These are phyloP conservation scores for Teleogryllus occipitalis DNA, from an alignment of 1,140 invertebrate species.

Conservation along the genomic window DNA sequence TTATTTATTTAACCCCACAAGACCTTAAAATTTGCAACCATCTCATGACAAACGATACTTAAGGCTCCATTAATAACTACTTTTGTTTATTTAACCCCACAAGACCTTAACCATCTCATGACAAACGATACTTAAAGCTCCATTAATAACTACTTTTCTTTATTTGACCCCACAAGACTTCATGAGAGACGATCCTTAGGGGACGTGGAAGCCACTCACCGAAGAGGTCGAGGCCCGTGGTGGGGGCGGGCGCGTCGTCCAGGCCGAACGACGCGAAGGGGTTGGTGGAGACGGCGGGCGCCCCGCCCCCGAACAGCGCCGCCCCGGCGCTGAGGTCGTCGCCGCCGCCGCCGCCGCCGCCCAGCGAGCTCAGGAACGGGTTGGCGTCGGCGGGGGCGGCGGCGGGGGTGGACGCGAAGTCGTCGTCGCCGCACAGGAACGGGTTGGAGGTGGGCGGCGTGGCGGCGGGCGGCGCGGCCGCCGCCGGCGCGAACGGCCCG, in stretches of 20 bases:
- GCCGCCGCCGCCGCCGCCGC: constrained; percentile 23
- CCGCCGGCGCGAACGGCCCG: constrained; percentile 50
- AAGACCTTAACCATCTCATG: no score
- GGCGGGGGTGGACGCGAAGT: constrained; percentile 16
- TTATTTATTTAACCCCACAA: no score
- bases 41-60: no score
- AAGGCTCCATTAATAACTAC: no score
- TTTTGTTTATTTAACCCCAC: no score
- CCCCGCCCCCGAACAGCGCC: neutral
- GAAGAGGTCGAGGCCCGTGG: neutral
- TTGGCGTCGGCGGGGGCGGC: constrained; percentile 23
- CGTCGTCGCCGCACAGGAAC: constrained; percentile 22
- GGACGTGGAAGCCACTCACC: neutral
- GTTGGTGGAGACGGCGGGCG: constrained; percentile 30
- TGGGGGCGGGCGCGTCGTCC: neutral
- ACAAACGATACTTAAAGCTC: no score
- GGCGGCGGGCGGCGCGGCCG: neutral
- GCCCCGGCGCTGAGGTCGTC: neutral
- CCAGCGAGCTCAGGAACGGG: constrained; percentile 29
- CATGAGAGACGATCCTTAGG: no score
- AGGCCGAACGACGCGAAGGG: constrained; percentile 26
- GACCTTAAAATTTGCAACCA: no score
- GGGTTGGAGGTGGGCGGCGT: constrained; percentile 22
- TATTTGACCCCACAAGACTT: no score
- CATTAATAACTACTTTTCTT: no score